Conservation (phyloP, 2,797 vertebrate species). For the Acestrorhynchus altus region DNA sequence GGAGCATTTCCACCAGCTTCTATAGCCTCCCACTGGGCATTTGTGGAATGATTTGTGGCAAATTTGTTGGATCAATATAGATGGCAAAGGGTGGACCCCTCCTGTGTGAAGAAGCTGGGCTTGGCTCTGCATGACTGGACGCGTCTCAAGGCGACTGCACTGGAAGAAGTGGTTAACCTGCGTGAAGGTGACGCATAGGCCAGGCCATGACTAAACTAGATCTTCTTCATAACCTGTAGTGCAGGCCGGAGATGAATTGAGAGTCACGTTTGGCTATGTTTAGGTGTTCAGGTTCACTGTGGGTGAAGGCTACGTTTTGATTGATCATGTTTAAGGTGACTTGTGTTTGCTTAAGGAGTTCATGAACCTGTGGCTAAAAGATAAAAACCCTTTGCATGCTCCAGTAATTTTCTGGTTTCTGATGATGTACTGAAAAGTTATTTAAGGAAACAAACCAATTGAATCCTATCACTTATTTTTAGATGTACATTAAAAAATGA, state of each 20-base stretch:
- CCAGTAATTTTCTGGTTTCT: not conserved
- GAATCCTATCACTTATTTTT: not conserved
- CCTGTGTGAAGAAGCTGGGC: slow-evolving; percentile 39
- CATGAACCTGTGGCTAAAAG: slow-evolving; percentile 36
- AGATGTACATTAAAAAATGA: not conserved
- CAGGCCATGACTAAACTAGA: slow-evolving; percentile 33
- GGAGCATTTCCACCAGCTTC: slow-evolving; percentile 84
- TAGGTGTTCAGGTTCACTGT: slow-evolving; percentile 6
- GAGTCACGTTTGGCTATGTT: slow-evolving; percentile 11
- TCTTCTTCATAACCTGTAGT: slow-evolving; percentile 15
- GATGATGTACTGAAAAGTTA: too few species aligned
- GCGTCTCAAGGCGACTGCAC: slow-evolving; percentile 37
- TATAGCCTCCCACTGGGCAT: slow-evolving; percentile 91
- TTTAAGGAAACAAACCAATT: too few species aligned
- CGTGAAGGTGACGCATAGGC: slow-evolving; percentile 24
- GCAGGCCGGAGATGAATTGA: slow-evolving; percentile 17
- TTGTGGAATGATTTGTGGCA: slow-evolving; percentile 99
- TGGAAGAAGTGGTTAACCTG: not conserved
- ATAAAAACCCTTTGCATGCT: not conserved
- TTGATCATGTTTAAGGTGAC: slow-evolving; percentile 50
- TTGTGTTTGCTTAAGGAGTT: slow-evolving; percentile 40
- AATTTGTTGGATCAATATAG: slow-evolving; percentile 99
- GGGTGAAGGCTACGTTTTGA: slow-evolving; percentile 33
- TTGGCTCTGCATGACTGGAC: slow-evolving; percentile 43
- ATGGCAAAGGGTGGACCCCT: slow-evolving; percentile 73